These are phyloP conservation scores for Hirtodrosophila histrioides DNA, from an alignment of 2,888 invertebrate genomes.

Conservation along the genomic window DNA sequence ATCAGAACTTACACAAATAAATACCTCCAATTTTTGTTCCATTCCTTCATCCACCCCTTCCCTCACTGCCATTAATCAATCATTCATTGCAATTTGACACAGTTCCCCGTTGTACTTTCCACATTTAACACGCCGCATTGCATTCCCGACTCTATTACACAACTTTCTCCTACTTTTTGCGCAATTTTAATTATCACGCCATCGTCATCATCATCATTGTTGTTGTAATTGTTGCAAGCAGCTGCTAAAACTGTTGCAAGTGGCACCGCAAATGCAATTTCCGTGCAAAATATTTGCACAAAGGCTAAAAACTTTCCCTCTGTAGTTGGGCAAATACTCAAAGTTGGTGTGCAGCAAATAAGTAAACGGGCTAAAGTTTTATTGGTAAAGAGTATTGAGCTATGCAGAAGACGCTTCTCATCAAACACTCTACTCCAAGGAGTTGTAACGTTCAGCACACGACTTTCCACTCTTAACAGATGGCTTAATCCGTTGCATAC, in stretches of 20 bases:
- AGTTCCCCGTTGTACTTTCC: slow-evolving; percentile 33
- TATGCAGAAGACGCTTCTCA: slow-evolving; percentile 1
- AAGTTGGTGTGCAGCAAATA: slow-evolving; percentile 12
- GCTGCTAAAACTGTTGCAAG: slow-evolving; percentile 36
- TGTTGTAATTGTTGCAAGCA: slow-evolving; percentile 30
- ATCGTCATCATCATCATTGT: slow-evolving; percentile 31
- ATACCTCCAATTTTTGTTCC: background rate
- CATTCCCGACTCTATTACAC: slow-evolving; percentile 34
- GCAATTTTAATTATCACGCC: slow-evolving; percentile 64
- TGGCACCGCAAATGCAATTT: slow-evolving; percentile 69
- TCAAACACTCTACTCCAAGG: background rate
- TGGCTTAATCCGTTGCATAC: slow-evolving; percentile 29
- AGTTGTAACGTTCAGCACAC: slow-evolving; percentile 31
- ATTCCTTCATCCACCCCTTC: slow-evolving; percentile 1
- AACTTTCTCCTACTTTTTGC: slow-evolving; percentile 35
- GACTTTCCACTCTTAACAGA: slow-evolving; percentile 31
- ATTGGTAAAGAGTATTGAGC: slow-evolving; percentile 22
- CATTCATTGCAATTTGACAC: slow-evolving; percentile 37
- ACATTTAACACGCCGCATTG: slow-evolving; percentile 44
- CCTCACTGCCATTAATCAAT: slow-evolving; percentile 27
- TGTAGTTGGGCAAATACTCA: slow-evolving; percentile 15
- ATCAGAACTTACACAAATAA: background rate
- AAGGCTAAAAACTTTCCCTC: slow-evolving; percentile 33
- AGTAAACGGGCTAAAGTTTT: slow-evolving; percentile 30
- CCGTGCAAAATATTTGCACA: slow-evolving; percentile 68